Evolutionary conservation across 1,140 invertebrate species (phyloP), one percentile per base, ranked within the genome.

Genomic region (Caenorhabditis remanei): DNA sequence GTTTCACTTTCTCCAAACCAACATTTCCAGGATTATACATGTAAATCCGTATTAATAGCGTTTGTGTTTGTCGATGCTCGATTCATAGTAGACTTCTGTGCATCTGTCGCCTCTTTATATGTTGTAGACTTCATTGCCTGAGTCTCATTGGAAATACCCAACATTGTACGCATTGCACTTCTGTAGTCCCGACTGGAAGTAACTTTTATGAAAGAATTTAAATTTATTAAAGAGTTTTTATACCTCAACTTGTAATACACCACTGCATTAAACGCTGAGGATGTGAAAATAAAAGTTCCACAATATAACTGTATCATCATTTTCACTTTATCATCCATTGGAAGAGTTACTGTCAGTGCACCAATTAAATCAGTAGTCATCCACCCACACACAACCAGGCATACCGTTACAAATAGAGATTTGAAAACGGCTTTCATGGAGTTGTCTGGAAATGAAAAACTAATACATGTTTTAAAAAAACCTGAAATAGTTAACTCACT

Each of bases 171-270:
- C 71, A 79, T 79, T 24, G 71, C 71, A 13, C 4, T n/a, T 7
- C 71, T 46, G n/a, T 79, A 79, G 46, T 79, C 71, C 4, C 71
- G 71, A 13, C 71, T 79, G 71, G 53, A 79, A 79, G 2, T 32
- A n/a, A 2, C 32, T 63, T 32, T 32, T 63, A 14, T 32, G 32
- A 63, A 58, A 8, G 6, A 58, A 19, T 19, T 58, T n/a, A n/a
- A n/a, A n/a, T n/a, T n/a, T n/a, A n/a, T n/a, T n/a, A n/a, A n/a
- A n/a, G n/a, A n/a, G n/a, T n/a, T n/a, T n/a, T n/a, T n/a, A 24
- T 79, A 79, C 71, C 71, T 79, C n/a, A 50, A 50, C 41, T 79
- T 79, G n/a, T 79, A 79, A 24, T 79, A 79, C 0, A 79, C 71
- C 46, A 79, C 19, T 13, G 71, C 71, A 50, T 79, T 79, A 11